These are phyloP conservation scores for Lamellibrachia satsuma DNA, from an alignment of 2,888 invertebrate species.

Conservation along the genomic window DNA sequence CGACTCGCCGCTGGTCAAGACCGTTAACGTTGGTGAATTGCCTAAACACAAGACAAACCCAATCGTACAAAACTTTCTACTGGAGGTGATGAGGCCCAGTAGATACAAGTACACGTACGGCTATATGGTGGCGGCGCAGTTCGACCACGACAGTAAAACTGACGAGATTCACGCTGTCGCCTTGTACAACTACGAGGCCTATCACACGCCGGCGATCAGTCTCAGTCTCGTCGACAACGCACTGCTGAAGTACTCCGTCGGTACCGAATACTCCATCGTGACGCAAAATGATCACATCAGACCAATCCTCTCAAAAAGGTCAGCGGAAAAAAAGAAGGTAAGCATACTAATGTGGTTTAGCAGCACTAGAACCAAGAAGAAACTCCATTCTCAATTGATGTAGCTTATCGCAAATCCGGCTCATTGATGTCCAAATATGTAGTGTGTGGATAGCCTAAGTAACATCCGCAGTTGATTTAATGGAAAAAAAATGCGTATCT, in stretches of 20 bases:
- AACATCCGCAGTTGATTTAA: too few species aligned
- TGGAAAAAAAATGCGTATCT: too few species aligned
- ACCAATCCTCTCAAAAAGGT: not conserved
- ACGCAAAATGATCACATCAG: not conserved
- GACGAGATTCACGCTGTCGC: not conserved
- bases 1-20: not conserved
- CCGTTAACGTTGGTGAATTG: not conserved
- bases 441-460: too few species aligned
- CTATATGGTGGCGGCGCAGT: constrained; percentile 6
- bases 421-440: too few species aligned
- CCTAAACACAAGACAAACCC: not conserved
- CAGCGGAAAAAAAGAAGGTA: not conserved
- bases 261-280: not conserved
- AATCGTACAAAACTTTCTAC: not conserved
- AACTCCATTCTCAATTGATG: too few species aligned
- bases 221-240: not conserved
- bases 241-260: not conserved
- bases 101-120: not conserved
- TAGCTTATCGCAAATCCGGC: too few species aligned
- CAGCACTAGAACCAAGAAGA: too few species aligned
- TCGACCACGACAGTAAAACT: not conserved
- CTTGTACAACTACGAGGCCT: not conserved
- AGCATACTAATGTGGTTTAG: too few species aligned
- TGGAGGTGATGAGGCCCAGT: not conserved
- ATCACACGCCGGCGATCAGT: not conserved